Evolutionary conservation across 2,888 invertebrate genomes (phyloP), one percentile per base, ranked within the genome.

Genomic region (Anoplius nigerrimus): DNA sequence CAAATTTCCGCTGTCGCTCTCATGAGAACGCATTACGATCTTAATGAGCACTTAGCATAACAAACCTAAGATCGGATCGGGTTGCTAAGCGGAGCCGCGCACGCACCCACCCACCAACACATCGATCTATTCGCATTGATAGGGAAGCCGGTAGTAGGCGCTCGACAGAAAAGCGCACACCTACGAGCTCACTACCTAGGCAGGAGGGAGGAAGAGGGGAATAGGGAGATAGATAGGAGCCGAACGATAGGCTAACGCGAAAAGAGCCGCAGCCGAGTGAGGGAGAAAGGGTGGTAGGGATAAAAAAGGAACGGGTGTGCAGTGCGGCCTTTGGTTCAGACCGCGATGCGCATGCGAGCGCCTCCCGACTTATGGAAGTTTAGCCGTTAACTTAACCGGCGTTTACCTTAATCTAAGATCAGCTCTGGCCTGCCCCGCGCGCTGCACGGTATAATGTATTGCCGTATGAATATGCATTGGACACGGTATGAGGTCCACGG

Each of bases 351-450:
- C 86, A 84, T 85, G 87, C 85, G 85, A 85, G 82, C 80, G 80
- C 77, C 80, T 83, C 82, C 76, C 85, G 84, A 85, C 87, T 88
- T 85, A 84, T 84, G 84, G 85, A 79, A 86, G 86, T 87, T 87
- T 86, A 89, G 88, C 88, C 88, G 88, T 89, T 89, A 89, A 88
- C 88, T 88, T 88, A 88, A 89, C 88, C 88, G 88, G 88, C 88
- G 88, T 89, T 89, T 89, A 89, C 88, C 88, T 87, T 89, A 88
- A 89, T 89, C 88, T 89, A 87, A 88, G 88, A 89, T 89, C 88
- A 85, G 85, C 83, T 73, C 79, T 74, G 72, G 81, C 76, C 80
- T 81, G 79, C 81, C 71, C 82, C 76, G 81, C 76, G 78, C 81
- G 72, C 73, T 60, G 76, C 71, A 63, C 71, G 69, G 62, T 73